Percentiles rank a stretch among this genome's conserved stretches.
These are phyloP conservation scores for Agrenia bidenticulata DNA, from an alignment of 2,888 invertebrate species.

Conservation along the genomic window DNA sequence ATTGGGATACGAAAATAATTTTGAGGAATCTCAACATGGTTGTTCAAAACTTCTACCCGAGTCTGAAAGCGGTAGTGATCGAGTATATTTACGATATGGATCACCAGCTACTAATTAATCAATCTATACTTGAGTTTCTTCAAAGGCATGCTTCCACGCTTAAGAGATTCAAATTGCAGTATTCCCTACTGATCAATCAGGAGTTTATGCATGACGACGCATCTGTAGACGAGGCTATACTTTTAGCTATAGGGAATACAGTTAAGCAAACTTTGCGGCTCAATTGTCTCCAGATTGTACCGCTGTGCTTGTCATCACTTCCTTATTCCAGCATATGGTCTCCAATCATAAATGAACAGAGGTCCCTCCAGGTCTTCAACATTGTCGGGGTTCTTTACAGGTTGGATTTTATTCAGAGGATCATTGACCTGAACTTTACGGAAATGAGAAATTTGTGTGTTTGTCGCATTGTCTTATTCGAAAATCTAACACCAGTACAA, in stretches of 20 bases:
- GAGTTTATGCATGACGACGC: too few relatives aligned
- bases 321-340: conserved; percentile 6
- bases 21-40: not conserved
- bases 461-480: not conserved
- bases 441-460: not conserved
- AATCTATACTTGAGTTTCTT: not conserved
- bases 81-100: not conserved
- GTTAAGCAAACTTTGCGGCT: not conserved
- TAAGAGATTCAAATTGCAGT: not conserved
- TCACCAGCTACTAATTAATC: not conserved
- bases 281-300: not conserved
- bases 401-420: not conserved
- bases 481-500: not conserved
- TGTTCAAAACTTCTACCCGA: not conserved
- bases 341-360: not conserved
- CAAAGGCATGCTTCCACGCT: not conserved
- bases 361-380: not conserved
- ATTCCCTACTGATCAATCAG: not conserved
- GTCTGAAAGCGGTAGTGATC: not conserved
- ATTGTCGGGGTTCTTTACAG: not conserved
- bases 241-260: too few relatives aligned
- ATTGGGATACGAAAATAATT: not conserved
- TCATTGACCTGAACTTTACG: not conserved
- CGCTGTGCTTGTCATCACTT: not conserved
- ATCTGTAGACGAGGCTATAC: too few relatives aligned